phyloP scores from a whole-genome alignment of 1,140 invertebrate species.

The Lepidurus apus region DNA sequence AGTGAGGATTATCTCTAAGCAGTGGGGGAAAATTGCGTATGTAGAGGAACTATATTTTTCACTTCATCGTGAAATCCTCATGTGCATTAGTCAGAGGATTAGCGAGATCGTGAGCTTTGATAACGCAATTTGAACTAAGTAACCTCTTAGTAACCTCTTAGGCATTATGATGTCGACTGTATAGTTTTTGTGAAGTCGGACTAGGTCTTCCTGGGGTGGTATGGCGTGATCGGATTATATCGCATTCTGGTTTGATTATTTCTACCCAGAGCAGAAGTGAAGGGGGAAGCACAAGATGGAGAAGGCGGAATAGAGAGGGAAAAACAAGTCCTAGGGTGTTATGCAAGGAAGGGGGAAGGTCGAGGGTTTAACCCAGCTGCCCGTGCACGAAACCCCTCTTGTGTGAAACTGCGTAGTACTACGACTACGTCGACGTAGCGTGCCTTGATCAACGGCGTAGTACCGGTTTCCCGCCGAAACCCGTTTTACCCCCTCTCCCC shows the following conservation, averaged over 20 bases:
- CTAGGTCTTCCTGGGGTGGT: not conserved
- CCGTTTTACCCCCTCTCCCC: not conserved
- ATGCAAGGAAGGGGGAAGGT: not conserved
- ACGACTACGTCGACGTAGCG: not conserved
- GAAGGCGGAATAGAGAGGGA: not conserved
- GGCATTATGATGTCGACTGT: too few relatives aligned
- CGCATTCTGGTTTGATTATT: not conserved
- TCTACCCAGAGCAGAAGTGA: not conserved
- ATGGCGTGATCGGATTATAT: not conserved
- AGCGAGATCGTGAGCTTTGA: too few relatives aligned
- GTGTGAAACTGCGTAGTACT: not conserved
- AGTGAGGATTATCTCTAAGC: too few relatives aligned
- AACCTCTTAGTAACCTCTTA: too few relatives aligned
- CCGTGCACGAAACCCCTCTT: not conserved
- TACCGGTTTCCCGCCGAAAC: not conserved
- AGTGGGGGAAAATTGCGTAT: too few relatives aligned
- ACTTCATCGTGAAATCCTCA: too few relatives aligned
- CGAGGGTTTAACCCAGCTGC: not conserved
- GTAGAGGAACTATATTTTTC: too few relatives aligned
- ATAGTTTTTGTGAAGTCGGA: too few relatives aligned
- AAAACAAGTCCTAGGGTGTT: not conserved
- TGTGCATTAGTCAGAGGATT: too few relatives aligned
- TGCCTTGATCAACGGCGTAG: not conserved
- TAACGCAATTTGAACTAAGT: too few relatives aligned
- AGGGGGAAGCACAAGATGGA: not conserved